These are phyloP conservation scores for Daubentonia madagascariensis DNA, from an alignment of 2,113 vertebrate species.

Conservation along the genomic window DNA sequence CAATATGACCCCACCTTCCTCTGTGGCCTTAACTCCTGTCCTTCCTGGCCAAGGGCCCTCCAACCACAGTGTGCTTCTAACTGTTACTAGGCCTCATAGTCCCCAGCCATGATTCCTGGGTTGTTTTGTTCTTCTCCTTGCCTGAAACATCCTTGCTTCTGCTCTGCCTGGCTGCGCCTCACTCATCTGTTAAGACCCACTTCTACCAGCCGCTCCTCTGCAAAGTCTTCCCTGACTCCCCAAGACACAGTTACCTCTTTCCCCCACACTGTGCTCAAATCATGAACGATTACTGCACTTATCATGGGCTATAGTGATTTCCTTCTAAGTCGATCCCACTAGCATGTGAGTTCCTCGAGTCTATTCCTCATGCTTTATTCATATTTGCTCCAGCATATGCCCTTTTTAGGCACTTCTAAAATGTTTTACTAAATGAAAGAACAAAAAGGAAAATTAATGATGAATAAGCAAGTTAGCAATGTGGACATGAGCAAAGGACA, in stretches of 20 bases:
- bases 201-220: neutral
- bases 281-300: neutral
- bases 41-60: neutral
- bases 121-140: neutral
- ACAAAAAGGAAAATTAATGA: neutral
- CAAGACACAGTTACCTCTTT: neutral
- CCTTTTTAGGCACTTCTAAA: neutral
- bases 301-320: too few species aligned
- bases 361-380: neutral
- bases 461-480: neutral
- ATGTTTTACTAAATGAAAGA: neutral
- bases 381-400: neutral
- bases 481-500: neutral
- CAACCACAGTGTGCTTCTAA: neutral
- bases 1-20: neutral
- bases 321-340: neutral
- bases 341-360: neutral
- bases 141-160: neutral
- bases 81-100: neutral
- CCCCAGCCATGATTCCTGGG: neutral
- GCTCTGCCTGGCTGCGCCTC: neutral
- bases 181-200: neutral
- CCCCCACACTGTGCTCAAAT: neutral
- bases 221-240: neutral
- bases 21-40: neutral